A percentile compares a stretch with the other conserved stretches of the same genome.
Conservation (phyloP, 2,888 invertebrate species). For the Lampropteryx suffumata region DNA sequence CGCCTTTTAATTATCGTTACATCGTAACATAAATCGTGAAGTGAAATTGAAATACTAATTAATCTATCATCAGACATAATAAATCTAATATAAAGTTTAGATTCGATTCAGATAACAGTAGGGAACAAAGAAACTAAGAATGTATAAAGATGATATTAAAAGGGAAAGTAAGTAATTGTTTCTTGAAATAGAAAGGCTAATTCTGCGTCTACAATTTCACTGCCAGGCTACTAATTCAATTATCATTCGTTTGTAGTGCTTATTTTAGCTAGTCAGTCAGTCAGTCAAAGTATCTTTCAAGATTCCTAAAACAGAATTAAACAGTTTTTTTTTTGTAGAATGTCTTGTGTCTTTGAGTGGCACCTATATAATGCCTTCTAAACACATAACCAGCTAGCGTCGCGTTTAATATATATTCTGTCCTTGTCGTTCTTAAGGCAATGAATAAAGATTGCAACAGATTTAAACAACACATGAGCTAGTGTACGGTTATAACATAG, state of each 20-base stretch:
- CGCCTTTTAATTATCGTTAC: conserved; percentile 12
- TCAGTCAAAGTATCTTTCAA: no score
- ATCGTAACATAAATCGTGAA: conserved; percentile 20
- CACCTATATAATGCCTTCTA: no score
- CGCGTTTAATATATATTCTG: no score
- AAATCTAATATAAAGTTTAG: conserved; percentile 27
- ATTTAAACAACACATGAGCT: no score
- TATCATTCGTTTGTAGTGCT: conserved; percentile 46
- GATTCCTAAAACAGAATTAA: no score
- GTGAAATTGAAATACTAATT: conserved; percentile 22
- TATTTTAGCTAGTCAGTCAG: conserved; percentile 10
- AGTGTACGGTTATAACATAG: no score
- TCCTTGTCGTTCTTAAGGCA: no score
- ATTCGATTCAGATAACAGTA: conserved; percentile 23
- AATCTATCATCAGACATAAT: conserved; percentile 26
- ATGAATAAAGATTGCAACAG: no score
- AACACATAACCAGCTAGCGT: no score
- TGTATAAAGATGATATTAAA: conserved; percentile 38
- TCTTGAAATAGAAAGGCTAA: conserved; percentile 51
- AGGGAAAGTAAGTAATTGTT: conserved; percentile 48
- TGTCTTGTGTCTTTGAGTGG: no score
- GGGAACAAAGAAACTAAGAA: conserved; percentile 34
- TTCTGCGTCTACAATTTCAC: conserved; percentile 46
- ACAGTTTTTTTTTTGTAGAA: no score
- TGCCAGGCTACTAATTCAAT: conserved; percentile 57